Conservation (phyloP, 2,797 vertebrate species). For the Malurus leucopterus region DNA sequence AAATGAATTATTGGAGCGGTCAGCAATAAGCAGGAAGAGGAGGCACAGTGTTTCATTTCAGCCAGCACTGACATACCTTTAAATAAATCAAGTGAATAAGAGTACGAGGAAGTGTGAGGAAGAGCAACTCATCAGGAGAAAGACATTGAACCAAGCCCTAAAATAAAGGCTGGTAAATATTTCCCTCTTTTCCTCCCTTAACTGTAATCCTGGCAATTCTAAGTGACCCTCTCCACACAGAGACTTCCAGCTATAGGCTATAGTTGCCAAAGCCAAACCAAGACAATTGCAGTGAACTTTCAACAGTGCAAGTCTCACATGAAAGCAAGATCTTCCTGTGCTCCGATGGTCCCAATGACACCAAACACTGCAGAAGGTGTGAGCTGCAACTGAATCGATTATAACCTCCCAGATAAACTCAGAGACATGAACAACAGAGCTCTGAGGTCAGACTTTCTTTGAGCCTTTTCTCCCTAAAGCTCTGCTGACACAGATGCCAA, state of each 20-base stretch:
- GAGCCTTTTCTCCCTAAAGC: not conserved
- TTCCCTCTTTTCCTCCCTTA: not conserved
- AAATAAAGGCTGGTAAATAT: conserved; percentile 5
- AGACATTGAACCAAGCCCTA: not conserved
- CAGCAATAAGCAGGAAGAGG: conserved; percentile 68
- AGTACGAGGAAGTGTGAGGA: conserved; percentile 12
- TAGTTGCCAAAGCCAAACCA: not conserved
- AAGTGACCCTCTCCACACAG: not conserved
- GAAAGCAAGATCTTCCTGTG: not conserved
- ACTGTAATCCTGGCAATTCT: not conserved
- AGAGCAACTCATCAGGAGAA: conserved; percentile 18
- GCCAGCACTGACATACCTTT: conserved; percentile 68
- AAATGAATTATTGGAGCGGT: conserved; percentile 77
- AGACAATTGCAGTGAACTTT: not conserved
- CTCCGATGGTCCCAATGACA: not conserved
- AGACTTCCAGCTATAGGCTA: not conserved
- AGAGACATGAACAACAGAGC: not conserved
- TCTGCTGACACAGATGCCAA: not conserved
- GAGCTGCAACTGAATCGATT: not conserved
- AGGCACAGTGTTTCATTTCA: conserved; percentile 54
- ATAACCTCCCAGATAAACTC: not conserved
- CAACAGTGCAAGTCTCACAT: not conserved
- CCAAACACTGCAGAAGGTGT: fast-evolving
- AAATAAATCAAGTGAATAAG: conserved; percentile 68
- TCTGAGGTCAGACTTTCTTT: not conserved